phyloP scores from a whole-genome alignment of 2,888 invertebrate species.

The Drosophila anceps region DNA sequence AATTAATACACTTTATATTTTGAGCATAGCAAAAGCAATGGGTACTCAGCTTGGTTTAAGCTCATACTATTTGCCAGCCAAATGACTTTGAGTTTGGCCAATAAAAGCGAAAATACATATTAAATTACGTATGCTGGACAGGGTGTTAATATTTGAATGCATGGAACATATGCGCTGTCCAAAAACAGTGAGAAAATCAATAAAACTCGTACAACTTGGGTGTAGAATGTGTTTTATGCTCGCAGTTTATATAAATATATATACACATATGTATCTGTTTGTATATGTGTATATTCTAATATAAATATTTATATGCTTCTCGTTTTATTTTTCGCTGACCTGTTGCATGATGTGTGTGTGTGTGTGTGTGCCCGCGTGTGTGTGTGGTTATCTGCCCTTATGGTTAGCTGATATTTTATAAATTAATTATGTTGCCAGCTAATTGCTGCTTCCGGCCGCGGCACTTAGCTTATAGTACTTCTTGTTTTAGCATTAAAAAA shows the following conservation, averaged over 20 bases:
- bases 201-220: constrained; percentile 24
- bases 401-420: constrained; percentile 41
- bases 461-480: neutral
- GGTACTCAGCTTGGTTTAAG: neutral
- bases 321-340: constrained; percentile 41
- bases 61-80: constrained; percentile 1
- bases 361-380: constrained; percentile 2
- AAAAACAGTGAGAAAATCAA: constrained; percentile 47
- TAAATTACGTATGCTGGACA: constrained; percentile 21
- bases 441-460: constrained; percentile 52
- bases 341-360: constrained; percentile 31
- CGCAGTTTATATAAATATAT: constrained; percentile 2
- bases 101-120: constrained; percentile 16
- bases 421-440: constrained; percentile 56
- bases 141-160: constrained; percentile 31
- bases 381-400: constrained; percentile 14
- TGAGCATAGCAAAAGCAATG: no score
- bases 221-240: constrained; percentile 17
- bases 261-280: neutral
- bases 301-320: constrained; percentile 49
- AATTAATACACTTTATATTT: neutral
- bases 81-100: neutral
- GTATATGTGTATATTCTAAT: constrained; percentile 22
- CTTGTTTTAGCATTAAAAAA: neutral
- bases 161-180: constrained; percentile 47